Conservation (phyloP, 2,888 invertebrate species). For the Netelia melanura region DNA sequence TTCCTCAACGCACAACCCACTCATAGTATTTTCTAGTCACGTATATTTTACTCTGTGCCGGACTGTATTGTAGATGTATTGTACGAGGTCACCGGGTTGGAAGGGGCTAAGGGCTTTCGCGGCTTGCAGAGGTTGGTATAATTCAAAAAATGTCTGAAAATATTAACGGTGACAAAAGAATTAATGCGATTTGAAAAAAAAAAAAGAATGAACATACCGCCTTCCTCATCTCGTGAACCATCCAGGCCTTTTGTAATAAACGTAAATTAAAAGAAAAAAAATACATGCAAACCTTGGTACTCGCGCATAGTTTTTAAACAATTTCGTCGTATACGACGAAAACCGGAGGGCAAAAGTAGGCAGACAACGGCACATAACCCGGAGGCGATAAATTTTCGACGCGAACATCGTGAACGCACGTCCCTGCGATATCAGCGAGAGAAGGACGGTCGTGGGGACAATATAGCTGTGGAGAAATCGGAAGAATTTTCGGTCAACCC, state of each 20-base stretch:
- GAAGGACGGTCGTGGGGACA: constrained; percentile 32
- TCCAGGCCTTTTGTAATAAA: constrained; percentile 23
- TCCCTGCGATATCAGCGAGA: constrained; percentile 40
- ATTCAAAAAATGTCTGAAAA: background rate
- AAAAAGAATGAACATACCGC: background rate
- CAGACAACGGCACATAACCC: constrained; percentile 55
- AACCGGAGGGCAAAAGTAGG: constrained; percentile 65
- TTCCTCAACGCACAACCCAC: constrained; percentile 39
- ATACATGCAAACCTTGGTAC: background rate
- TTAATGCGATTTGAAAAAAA: background rate
- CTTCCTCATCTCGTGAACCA: background rate
- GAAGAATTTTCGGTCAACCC: constrained; percentile 34
- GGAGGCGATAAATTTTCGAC: constrained; percentile 74
- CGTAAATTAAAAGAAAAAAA: constrained; percentile 5
- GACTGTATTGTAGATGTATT: background rate
- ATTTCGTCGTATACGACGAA: constrained; percentile 70
- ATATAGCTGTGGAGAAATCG: constrained; percentile 8
- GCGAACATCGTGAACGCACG: constrained; percentile 68
- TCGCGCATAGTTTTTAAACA: constrained; percentile 77
- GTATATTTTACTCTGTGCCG: background rate
- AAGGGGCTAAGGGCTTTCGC: background rate
- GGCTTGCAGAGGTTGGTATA: background rate
- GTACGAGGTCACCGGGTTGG: background rate
- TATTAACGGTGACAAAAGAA: background rate
- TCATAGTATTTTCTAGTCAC: constrained; percentile 13